Evolutionary conservation across 2,113 vertebrate genomes (phyloP).

Genomic region (Seriola aureovittata): DNA sequence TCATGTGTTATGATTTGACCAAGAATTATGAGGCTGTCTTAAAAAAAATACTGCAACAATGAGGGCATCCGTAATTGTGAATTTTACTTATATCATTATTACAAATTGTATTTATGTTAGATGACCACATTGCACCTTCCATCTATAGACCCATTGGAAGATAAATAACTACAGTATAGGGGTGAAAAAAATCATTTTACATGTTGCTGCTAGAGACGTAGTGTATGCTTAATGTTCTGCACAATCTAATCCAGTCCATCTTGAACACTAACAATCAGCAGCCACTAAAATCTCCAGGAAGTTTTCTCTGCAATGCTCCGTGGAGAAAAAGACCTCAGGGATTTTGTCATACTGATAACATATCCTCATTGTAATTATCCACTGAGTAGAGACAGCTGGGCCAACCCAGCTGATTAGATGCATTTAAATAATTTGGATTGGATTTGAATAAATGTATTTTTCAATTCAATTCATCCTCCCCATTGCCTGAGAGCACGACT

Average conservation of each 20-base stretch:
- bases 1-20: background rate
- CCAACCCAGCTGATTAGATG: conserved; percentile 64
- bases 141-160: background rate
- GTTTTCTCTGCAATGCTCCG: conserved; percentile 33
- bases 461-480: conserved; percentile 37
- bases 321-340: conserved; percentile 41
- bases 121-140: background rate
- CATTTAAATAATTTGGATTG: conserved; percentile 68
- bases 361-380: conserved; percentile 68
- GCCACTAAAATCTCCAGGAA: conserved; percentile 16
- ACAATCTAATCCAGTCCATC: conserved; percentile 22
- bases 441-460: conserved; percentile 64
- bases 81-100: background rate
- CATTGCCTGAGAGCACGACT: conserved; percentile 15
- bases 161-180: background rate
- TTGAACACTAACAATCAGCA: conserved; percentile 45
- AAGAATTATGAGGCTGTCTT: background rate
- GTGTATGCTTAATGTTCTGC: conserved; percentile 11
- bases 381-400: conserved; percentile 64
- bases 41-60: background rate
- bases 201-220: background rate
- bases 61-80: background rate
- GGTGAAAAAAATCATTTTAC: background rate
- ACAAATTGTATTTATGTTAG: background rate
- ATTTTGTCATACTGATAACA: conserved; percentile 66